Conservation (phyloP, 2,797 vertebrate genomes). For the Chrosomus eos region DNA sequence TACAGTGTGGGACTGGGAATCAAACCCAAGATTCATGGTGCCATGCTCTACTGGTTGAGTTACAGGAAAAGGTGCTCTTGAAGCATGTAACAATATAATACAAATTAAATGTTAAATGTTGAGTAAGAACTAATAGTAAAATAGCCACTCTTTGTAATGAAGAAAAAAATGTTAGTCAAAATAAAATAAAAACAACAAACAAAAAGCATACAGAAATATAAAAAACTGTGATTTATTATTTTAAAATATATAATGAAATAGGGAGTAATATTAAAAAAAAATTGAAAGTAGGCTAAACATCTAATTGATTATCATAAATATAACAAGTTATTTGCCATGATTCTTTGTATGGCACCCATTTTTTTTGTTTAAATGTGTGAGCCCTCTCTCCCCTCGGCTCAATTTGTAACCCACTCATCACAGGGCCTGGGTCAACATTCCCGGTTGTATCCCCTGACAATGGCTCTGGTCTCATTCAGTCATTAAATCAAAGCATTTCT, state of each 20-base stretch:
- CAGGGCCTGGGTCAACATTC: slow-evolving; percentile 15
- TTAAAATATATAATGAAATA: neutral
- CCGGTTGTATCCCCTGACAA: neutral
- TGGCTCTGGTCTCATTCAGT: neutral
- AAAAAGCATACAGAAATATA: neutral
- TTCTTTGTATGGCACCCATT: neutral
- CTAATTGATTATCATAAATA: neutral
- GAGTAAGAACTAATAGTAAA: neutral
- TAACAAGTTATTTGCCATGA: neutral
- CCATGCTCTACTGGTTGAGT: neutral
- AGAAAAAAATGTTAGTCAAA: neutral
- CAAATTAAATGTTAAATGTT: neutral
- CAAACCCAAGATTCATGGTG: neutral
- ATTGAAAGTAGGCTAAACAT: neutral
- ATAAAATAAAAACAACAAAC: neutral
- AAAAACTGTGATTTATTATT: neutral
- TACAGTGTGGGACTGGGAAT: neutral
- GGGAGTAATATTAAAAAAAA: neutral
- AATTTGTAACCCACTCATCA: neutral
- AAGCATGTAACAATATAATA: neutral
- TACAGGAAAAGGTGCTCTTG: neutral
- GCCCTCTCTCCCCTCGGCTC: neutral
- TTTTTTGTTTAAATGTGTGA: neutral
- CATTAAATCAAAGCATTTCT: neutral
- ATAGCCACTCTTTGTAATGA: neutral